Evolutionary conservation across 2,113 vertebrate genomes (phyloP), one percentile per base, ranked within the genome.

Genomic region (Ctenodactylus gundi): DNA sequence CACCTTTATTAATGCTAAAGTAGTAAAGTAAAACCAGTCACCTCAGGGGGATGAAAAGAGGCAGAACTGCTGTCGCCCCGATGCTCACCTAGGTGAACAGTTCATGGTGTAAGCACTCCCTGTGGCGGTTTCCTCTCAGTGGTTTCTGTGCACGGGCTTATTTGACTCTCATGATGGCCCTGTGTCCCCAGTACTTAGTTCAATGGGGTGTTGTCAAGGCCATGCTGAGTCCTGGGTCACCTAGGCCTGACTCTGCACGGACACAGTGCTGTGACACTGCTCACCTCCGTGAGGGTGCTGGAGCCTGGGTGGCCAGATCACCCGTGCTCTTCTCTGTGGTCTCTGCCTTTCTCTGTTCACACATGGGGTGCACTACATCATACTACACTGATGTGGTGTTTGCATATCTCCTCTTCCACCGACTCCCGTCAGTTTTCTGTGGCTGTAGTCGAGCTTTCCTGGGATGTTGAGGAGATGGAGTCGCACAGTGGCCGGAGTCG

Each of bases 381-480:
- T 6, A 1, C 12, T 14, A 25, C 34, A 1, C 3, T 1, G 2
- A 3, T 34, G 2, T 62, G 36, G 14, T 34, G 20, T 67, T 6
- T n/a, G 21, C 0, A 0, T 75, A 34, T 57, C 46, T 49, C 31
- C 11, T 1, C 21, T 7, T 4, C 68, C n/a, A 1, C 3, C 2
- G 0, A 4, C 70, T 36, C 49, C 14, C 5, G 14, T 46, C 14
- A 36, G 34, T 23, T 34, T 75, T 91, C 62, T 64, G 44, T n/a
- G 31, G 36, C 41, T 72, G 2, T 21, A 34, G 34, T 29, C 60
- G 25, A n/a, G 3, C 41, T 39, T 78, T 55, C 21, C 44, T 34
- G 34, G 58, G 34, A 31, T 31, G 34, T n/a, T 23, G 15, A 21
- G 23, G 58, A 15, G 64, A 6, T 3, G 29, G 36, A 39, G 3